phyloP scores from a whole-genome alignment of 1,140 invertebrate genomes.

The Wiebesia pumilae region DNA sequence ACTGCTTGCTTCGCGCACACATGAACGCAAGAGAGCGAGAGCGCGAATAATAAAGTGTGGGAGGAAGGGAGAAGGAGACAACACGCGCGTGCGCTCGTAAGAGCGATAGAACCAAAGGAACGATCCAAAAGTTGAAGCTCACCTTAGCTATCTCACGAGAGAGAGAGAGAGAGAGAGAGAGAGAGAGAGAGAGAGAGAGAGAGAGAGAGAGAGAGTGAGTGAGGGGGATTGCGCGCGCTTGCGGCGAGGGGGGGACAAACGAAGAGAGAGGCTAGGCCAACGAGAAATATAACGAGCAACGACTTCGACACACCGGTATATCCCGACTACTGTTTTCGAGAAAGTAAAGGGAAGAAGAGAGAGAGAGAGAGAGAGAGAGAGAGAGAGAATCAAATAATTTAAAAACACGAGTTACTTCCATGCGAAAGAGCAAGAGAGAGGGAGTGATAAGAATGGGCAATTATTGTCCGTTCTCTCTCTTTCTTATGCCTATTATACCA shows the following conservation, averaged over 20 bases:
- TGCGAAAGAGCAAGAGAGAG: not conserved
- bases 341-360: not conserved
- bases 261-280: not conserved
- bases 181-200: no score
- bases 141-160: not conserved
- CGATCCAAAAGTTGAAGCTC: not conserved
- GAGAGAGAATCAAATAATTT: not conserved
- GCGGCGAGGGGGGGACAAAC: not conserved
- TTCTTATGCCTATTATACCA: not conserved
- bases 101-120: not conserved
- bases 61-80: conserved; percentile 49
- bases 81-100: conserved; percentile 50
- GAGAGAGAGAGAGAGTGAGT: no score
- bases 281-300: conserved; percentile 11
- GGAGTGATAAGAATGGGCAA: not conserved
- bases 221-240: no score
- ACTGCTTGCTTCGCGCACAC: not conserved
- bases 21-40: conserved; percentile 27
- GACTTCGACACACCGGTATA: not conserved
- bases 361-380: not conserved
- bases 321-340: not conserved
- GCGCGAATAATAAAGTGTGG: conserved; percentile 50
- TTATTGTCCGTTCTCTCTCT: not conserved
- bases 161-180: no score
- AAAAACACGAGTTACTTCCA: not conserved